Conservation (phyloP, 1,140 invertebrate species). For the Battus philenor region DNA sequence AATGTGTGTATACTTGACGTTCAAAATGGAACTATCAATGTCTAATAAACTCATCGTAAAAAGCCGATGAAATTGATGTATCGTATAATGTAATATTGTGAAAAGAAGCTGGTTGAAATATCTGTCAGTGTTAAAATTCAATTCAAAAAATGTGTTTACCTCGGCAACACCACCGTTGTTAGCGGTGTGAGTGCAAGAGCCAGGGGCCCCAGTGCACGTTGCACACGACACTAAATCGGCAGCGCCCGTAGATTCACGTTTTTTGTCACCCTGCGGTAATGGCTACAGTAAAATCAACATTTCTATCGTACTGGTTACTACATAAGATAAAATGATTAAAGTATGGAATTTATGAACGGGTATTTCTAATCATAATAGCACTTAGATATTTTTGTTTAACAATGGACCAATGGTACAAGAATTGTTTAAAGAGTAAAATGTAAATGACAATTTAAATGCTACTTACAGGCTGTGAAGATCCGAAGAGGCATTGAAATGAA, state of each 20-base stretch:
- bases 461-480: slow-evolving; percentile 71
- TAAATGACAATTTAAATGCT: slow-evolving; percentile 22
- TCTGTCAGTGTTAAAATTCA: background rate
- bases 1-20: no score
- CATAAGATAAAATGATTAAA: background rate
- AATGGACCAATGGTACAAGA: background rate
- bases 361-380: background rate
- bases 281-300: slow-evolving; percentile 13
- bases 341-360: background rate
- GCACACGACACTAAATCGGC: slow-evolving; percentile 89
- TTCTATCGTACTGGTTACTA: background rate
- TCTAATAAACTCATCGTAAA: slow-evolving; percentile 8
- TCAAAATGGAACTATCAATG: no score
- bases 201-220: slow-evolving; percentile 83
- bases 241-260: slow-evolving; percentile 82
- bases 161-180: slow-evolving; percentile 90
- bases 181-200: slow-evolving; percentile 89
- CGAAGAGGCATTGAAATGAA: slow-evolving; percentile 68
- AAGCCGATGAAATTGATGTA: slow-evolving; percentile 4
- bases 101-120: slow-evolving; percentile 5
- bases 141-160: slow-evolving; percentile 72
- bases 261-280: slow-evolving; percentile 83
- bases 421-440: slow-evolving; percentile 8
- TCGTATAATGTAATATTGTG: background rate
- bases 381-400: slow-evolving; percentile 4